Base-by-base conservation (phyloP, 2,888 invertebrate genomes). In the Phortica okadai region DNA sequence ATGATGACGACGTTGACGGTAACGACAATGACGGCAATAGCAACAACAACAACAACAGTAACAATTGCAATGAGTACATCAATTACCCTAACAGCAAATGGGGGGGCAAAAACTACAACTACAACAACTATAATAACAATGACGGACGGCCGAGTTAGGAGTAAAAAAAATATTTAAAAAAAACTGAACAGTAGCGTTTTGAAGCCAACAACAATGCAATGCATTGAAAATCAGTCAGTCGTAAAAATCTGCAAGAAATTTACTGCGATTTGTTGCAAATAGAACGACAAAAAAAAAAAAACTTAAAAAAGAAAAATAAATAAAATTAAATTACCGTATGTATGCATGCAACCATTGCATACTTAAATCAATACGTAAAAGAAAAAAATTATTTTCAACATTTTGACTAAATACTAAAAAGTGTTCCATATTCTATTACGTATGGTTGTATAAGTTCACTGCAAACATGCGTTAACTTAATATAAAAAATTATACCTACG, bases 11-110 rank as follows among this genome's bases (percentile, higher is more conserved):
- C 14, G 50, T 50, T 6, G 14, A 66, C 54, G 21, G 14, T 74
- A 75, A 74, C 44, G 5, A 10, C 10, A 41, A 74, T 72, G 56
- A 74, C 78, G 74, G 66, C 74, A 73, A 16, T 56, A 76, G 74
- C 78, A 81, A 85, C 82, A 82, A 82, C 82, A 80, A 86, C 86
- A 86, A 85, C 87, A 86, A 85, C 86, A 84, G 80, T 79, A 82
- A 76, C 79, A 76, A 78, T 77, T 50, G 33, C 33, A 33, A 54
- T 14, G 54, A n/a, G 54, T n/a, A 33, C 64, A 64, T 64, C 64
- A 64, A 64, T 64, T 64, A 64, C 64, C 41, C 14, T 64, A 64
- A 64, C 33, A 64, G 64, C 41, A 59, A 16, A 21, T 3, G 2
- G 33, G 33, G 33, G 33, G 33, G 56, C n/a, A 21, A 64, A 33